phyloP scores from a whole-genome alignment of 2,888 invertebrate species.

The Sialis fuliginosa region DNA sequence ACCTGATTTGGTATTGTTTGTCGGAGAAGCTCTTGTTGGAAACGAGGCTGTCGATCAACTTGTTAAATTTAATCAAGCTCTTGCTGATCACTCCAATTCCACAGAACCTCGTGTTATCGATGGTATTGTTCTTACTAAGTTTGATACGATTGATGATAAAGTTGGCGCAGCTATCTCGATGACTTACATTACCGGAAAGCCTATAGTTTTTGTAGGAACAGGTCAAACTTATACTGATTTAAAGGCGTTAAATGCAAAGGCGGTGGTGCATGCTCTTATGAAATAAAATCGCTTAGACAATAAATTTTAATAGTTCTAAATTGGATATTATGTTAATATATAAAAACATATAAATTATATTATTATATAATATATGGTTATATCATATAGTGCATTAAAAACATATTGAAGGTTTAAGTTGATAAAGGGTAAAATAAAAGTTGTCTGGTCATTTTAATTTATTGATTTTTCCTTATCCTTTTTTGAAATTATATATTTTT shows the following conservation, averaged over 20 bases:
- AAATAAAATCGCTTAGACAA: conserved; percentile 35
- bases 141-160: conserved; percentile 99
- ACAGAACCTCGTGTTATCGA: conserved; percentile 83
- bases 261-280: conserved; percentile 91
- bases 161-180: conserved; percentile 99
- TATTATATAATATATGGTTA: no score
- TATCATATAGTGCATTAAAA: no score
- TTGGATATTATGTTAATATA: no score
- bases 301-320: no score
- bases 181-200: conserved; percentile 99
- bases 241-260: conserved; percentile 88
- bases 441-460: no score
- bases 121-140: conserved; percentile 97
- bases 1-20: conserved; percentile 96
- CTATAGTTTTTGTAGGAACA: conserved; percentile 97
- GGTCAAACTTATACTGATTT: conserved; percentile 98
- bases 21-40: conserved; percentile 98
- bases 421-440: no score
- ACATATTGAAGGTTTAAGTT: no score
- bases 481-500: no score
- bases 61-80: conserved; percentile 94
- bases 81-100: conserved; percentile 77
- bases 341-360: no score
- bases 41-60: conserved; percentile 99
- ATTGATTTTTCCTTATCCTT: no score